A percentile compares a stretch with the other conserved stretches of the same genome.
Conservation (phyloP, 2,113 vertebrate genomes). For the Pogonocichla stellata region DNA sequence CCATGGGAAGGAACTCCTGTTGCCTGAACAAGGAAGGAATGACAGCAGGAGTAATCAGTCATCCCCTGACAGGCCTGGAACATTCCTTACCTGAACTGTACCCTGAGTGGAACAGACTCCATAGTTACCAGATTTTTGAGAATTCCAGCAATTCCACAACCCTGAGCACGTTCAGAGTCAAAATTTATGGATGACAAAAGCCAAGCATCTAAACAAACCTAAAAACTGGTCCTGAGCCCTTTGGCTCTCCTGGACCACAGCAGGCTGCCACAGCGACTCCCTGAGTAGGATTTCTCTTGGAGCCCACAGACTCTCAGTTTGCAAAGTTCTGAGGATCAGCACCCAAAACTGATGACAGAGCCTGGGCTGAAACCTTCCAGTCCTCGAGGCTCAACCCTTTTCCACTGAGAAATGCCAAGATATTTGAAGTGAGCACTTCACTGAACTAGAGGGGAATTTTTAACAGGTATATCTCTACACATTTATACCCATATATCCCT, state of each 20-base stretch:
- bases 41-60: neutral
- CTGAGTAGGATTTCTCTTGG: fast-evolving
- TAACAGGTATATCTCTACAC: neutral
- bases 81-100: neutral
- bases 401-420: neutral
- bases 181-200: neutral
- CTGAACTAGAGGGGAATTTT: neutral
- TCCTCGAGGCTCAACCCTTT: neutral
- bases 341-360: neutral
- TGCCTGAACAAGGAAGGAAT: neutral
- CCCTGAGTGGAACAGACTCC: neutral
- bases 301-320: neutral
- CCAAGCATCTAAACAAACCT: neutral
- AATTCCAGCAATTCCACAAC: neutral
- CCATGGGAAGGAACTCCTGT: neutral
- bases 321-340: neutral
- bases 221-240: neutral
- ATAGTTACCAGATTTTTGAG: neutral
- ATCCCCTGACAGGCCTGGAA: neutral
- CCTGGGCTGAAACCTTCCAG: neutral
- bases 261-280: neutral
- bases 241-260: neutral
- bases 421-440: neutral
- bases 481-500: neutral
- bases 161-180: neutral